phyloP scores from a whole-genome alignment of 2,797 vertebrate species.

The Sebastes taczanowskii region DNA sequence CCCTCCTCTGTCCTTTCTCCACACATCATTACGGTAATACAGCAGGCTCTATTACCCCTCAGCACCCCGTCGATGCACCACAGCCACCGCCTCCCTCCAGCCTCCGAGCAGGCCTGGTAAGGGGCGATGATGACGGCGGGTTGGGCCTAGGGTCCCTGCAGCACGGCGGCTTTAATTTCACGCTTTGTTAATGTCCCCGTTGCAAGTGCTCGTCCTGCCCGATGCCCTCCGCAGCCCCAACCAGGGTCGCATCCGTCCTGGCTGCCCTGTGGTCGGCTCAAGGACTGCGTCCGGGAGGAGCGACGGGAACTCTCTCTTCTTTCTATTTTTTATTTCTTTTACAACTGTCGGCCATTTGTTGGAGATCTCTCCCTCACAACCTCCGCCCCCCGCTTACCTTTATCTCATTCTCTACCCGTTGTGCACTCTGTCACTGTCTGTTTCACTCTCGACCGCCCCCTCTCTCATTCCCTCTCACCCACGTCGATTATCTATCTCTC shows the following conservation, averaged over 20 bases:
- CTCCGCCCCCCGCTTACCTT: constrained; percentile 61
- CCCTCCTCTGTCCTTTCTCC: constrained; percentile 74
- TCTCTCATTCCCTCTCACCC: constrained; percentile 64
- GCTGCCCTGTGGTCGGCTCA: constrained; percentile 56
- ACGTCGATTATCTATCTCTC: constrained; percentile 69
- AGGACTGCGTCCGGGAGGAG: constrained; percentile 38
- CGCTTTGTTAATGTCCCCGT: constrained; percentile 84
- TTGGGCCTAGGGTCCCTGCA: constrained; percentile 64
- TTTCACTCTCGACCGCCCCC: constrained; percentile 60
- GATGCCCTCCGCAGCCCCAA: constrained; percentile 61
- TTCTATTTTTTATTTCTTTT: not conserved
- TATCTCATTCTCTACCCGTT: constrained; percentile 60
- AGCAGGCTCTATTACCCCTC: constrained; percentile 82
- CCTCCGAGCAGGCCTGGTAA: constrained; percentile 55
- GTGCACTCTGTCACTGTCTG: constrained; percentile 74
- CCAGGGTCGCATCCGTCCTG: constrained; percentile 63
- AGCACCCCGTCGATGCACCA: constrained; percentile 59
- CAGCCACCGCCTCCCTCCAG: constrained; percentile 39
- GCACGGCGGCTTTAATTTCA: constrained; percentile 84
- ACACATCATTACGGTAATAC: constrained; percentile 84
- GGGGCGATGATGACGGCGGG: constrained; percentile 61
- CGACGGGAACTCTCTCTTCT: constrained; percentile 5
- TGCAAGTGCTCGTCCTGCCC: constrained; percentile 60
- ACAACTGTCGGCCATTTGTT: constrained; percentile 50
- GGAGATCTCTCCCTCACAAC: constrained; percentile 56